A percentile compares a stretch with the other conserved stretches of the same genome.
Evolutionary conservation across 2,888 invertebrate species (phyloP).

Genomic region (Arge pagana): DNA sequence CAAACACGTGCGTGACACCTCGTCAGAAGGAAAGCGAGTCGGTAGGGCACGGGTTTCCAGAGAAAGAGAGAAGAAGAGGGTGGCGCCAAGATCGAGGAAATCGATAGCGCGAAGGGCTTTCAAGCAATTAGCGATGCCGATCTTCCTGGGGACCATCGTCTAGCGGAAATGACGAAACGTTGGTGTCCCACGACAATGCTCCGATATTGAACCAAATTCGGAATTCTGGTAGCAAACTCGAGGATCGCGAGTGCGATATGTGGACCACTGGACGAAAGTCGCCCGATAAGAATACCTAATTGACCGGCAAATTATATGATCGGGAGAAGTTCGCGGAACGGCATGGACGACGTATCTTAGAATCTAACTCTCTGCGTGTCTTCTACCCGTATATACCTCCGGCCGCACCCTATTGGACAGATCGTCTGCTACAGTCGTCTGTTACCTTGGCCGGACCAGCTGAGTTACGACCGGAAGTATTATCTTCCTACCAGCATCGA

Average conservation of each 20-base stretch:
- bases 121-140: slow-evolving; percentile 19
- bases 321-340: too few species aligned
- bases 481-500: slow-evolving; percentile 42
- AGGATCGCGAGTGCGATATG: too few species aligned
- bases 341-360: slow-evolving; percentile 35
- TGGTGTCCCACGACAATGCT: slow-evolving; percentile 11
- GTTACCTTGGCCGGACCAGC: slow-evolving; percentile 21
- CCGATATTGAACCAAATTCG: slow-evolving; percentile 19
- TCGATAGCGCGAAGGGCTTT: slow-evolving; percentile 6
- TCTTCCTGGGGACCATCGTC: slow-evolving; percentile 40
- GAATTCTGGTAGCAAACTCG: too few species aligned
- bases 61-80: too few species aligned
- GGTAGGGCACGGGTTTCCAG: slow-evolving; percentile 7
- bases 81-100: slow-evolving; percentile 16
- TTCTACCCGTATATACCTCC: slow-evolving; percentile 26
- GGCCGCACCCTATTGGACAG: slow-evolving; percentile 30
- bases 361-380: slow-evolving; percentile 36
- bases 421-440: background rate
- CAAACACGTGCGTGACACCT: slow-evolving; percentile 21
- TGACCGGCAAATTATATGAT: too few species aligned
- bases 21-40: slow-evolving; percentile 4
- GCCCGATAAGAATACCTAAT: too few species aligned
- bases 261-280: too few species aligned
- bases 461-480: slow-evolving; percentile 49
- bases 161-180: slow-evolving; percentile 17